Base-by-base conservation (phyloP, 2,113 vertebrate genomes). In the Mobula birostris region DNA sequence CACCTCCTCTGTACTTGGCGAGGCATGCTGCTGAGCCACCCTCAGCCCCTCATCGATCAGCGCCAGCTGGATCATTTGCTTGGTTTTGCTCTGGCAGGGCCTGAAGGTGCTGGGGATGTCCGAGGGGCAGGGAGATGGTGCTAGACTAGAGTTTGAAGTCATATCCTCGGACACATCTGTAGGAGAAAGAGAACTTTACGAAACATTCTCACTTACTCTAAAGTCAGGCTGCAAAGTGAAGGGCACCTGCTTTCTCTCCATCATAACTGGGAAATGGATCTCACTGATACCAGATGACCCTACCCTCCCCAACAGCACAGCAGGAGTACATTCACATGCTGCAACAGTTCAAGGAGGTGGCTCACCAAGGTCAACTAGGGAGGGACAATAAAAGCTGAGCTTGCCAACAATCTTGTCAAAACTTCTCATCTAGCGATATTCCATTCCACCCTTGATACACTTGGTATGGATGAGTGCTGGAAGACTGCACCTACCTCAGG, bases 71-170 rank as follows among this genome's bases (percentile, higher is more conserved):
- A 93, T 93, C 91, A 93, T 93, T 70, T 93, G 91, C 70, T 93
- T 93, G 1, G 91, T 93, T 74, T 93, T 93, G 70, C 68, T 93
- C 91, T 93, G 91, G 91, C 91, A 48, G 15, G 91, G 91, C 5
- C 91, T 93, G 66, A 74, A 93, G 4, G 91, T 74, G 36, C 91
- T 27, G 32, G 91, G 91, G 72, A 93, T 93, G 91, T 93, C 91
- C 8, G 91, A 93, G 21, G 91, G 91, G 66, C 91, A 93, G 0
- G 91, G 91, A 14, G 91, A 93, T 14, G 91, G 91, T 0, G 91
- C 91, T 5, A 93, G 91, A 29, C 91, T 93, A 40, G 91, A 93
- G 91, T 93, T 93, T 27, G 91, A 93, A 29, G 91, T 93, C 91
- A 93, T 93, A 5, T 93, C 91, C 70, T 93, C 91, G 1, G 91